phyloP scores from a whole-genome alignment of 2,888 invertebrate species.

The Mantis religiosa region DNA sequence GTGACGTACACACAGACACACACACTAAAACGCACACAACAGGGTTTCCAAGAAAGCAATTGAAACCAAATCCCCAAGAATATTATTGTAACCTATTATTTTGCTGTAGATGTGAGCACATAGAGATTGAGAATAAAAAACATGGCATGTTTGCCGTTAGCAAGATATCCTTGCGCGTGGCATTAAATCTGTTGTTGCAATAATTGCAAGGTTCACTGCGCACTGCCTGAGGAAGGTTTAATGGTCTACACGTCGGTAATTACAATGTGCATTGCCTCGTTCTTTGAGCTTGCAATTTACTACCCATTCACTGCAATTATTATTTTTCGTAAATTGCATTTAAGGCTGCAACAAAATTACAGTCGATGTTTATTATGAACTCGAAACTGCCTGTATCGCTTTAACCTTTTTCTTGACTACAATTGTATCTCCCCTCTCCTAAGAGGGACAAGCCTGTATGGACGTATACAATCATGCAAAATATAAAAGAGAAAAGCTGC shows the following conservation, averaged over 20 bases:
- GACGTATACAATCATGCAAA: conserved; percentile 7
- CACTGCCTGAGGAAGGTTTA: neutral
- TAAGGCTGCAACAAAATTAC: neutral
- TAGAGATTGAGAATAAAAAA: neutral
- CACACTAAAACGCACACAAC: too few relatives aligned
- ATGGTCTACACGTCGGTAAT: neutral
- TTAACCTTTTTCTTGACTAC: neutral
- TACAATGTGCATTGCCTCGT: neutral
- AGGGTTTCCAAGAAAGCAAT: neutral
- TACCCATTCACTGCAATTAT: neutral
- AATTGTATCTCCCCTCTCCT: neutral
- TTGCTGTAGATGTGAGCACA: neutral
- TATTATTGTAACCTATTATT: neutral
- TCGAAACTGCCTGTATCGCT: neutral
- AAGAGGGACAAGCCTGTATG: neutral
- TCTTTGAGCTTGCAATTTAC: neutral
- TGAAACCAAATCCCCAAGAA: neutral
- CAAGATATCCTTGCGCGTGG: neutral
- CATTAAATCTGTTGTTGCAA: neutral
- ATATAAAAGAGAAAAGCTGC: neutral
- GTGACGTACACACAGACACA: too few relatives aligned
- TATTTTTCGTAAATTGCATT: neutral
- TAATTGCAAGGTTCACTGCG: neutral
- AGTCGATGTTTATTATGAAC: neutral
- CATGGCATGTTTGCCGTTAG: neutral